Evolutionary conservation across 2,888 invertebrate species (phyloP).

Genomic region (Drymonia ruficornis): DNA sequence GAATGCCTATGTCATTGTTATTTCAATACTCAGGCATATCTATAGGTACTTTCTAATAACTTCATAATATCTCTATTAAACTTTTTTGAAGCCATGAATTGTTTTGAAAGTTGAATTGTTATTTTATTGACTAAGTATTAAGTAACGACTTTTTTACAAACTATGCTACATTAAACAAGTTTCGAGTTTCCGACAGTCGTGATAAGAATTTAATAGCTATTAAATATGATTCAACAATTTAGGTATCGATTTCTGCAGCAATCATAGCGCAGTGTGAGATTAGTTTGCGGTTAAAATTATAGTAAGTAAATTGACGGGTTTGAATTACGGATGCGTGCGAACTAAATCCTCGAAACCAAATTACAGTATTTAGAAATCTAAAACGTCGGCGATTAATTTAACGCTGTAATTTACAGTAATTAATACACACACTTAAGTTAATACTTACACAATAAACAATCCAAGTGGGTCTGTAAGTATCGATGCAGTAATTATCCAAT

Average conservation of each 20-base stretch:
- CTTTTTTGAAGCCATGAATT: background rate
- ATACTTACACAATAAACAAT: conserved; percentile 75
- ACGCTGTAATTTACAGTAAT: conserved; percentile 34
- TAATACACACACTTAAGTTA: conserved; percentile 25
- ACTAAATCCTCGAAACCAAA: conserved; percentile 32
- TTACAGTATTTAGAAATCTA: conserved; percentile 35
- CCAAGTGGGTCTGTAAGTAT: conserved; percentile 41
- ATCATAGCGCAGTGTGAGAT: background rate
- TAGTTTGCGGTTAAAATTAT: background rate
- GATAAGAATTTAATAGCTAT: background rate
- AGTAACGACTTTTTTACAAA: conserved; percentile 1
- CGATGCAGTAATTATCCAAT: conserved; percentile 52
- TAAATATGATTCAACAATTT: background rate
- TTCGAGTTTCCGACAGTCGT: background rate
- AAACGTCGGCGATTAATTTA: conserved; percentile 29
- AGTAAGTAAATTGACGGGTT: conserved; percentile 19
- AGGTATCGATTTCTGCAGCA: background rate
- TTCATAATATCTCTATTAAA: no score
- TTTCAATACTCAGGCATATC: no score
- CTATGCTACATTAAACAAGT: background rate
- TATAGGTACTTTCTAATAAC: no score
- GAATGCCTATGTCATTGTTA: no score
- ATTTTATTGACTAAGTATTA: background rate
- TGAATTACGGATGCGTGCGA: conserved; percentile 37
- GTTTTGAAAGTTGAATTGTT: background rate